These are phyloP conservation scores for Wasmannia auropunctata DNA, from an alignment of 1,140 invertebrate species.

Conservation along the genomic window DNA sequence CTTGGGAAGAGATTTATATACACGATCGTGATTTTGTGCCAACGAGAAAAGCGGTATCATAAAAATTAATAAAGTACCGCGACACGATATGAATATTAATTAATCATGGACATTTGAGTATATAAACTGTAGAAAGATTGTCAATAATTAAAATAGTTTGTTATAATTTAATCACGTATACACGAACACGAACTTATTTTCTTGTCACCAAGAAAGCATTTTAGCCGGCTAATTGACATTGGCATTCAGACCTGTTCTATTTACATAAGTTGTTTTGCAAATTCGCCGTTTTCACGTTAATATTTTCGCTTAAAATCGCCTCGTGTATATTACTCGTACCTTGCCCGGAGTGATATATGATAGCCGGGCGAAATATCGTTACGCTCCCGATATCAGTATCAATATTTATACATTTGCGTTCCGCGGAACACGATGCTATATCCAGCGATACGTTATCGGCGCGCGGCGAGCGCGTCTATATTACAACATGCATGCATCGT, in stretches of 20 bases:
- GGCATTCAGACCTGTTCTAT: background rate
- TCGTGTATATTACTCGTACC: background rate
- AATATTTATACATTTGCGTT: conserved; percentile 40
- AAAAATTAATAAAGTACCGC: conserved; percentile 54
- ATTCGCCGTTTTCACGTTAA: background rate
- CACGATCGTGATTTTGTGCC: background rate
- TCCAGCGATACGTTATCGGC: conserved; percentile 36
- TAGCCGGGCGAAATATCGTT: background rate
- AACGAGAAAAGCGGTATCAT: background rate
- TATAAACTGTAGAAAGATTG: background rate
- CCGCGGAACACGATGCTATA: conserved; percentile 1
- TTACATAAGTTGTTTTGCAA: background rate
- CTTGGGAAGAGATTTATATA: background rate
- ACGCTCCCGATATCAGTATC: background rate
- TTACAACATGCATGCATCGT: conserved; percentile 1
- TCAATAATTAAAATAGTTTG: background rate
- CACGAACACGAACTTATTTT: conserved; percentile 18
- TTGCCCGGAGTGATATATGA: background rate
- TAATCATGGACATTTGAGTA: conserved; percentile 53
- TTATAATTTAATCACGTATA: conserved; percentile 3
- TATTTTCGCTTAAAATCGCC: background rate
- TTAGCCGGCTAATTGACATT: background rate
- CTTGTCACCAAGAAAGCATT: conserved; percentile 15
- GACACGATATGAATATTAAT: conserved; percentile 61
- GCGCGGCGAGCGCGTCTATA: background rate